These are phyloP conservation scores for Whitmania pigra DNA, from an alignment of 1,140 invertebrate species.

Conservation along the genomic window DNA sequence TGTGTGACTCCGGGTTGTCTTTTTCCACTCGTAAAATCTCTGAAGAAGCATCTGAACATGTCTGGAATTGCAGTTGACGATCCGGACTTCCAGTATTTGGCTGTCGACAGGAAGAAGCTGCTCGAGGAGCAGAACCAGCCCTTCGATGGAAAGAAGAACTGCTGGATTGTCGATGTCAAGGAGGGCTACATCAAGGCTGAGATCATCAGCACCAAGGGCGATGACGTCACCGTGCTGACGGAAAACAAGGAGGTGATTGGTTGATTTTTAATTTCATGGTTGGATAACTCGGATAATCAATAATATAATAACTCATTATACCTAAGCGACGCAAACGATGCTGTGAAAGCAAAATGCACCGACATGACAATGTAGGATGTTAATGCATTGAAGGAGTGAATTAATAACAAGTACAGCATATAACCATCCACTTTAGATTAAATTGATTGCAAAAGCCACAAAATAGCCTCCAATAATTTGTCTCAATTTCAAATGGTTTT, in stretches of 20 bases:
- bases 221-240: slow-evolving; percentile 70
- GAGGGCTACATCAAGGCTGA: slow-evolving; percentile 91
- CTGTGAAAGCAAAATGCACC: no score
- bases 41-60: neutral
- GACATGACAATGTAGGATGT: no score
- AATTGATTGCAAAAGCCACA: no score
- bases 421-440: no score
- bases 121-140: slow-evolving; percentile 36
- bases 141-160: slow-evolving; percentile 98
- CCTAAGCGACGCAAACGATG: no score
- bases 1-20: neutral
- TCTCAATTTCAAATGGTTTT: no score
- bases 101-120: slow-evolving; percentile 37
- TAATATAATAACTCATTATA: no score
- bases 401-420: no score
- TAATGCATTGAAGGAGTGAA: no score
- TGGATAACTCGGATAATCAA: no score
- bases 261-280: neutral
- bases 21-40: slow-evolving; percentile 3
- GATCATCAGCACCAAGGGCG: slow-evolving; percentile 95
- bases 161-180: slow-evolving; percentile 95
- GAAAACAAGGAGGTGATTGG: slow-evolving; percentile 29
- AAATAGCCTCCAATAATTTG: no score
- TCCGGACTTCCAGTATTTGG: slow-evolving; percentile 39
- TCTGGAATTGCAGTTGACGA: slow-evolving; percentile 26